These are phyloP conservation scores for Neotragus moschatus DNA, from an alignment of 2,113 vertebrate species.

Conservation along the genomic window DNA sequence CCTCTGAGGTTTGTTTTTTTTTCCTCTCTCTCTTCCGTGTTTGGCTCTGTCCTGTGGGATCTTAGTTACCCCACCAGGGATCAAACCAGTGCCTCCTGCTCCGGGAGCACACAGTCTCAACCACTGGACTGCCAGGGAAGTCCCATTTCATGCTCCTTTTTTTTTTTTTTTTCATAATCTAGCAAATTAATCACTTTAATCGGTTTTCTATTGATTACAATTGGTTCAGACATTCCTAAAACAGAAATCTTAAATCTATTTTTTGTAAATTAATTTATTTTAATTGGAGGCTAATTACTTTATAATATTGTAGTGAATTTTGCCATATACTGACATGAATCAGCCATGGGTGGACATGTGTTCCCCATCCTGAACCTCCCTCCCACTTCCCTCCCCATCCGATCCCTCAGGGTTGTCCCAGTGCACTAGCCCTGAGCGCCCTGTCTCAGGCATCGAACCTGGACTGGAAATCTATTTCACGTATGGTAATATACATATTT, in stretches of 20 bases:
- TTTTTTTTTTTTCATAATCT: background rate
- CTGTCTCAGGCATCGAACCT: background rate
- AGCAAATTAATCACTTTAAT: background rate
- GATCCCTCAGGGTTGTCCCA: background rate
- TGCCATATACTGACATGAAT: background rate
- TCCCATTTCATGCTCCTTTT: background rate
- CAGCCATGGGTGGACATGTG: background rate
- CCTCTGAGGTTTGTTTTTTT: background rate
- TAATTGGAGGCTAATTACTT: background rate
- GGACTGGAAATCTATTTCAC: background rate
- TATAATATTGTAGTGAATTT: background rate
- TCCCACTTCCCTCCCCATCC: background rate
- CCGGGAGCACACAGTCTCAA: background rate
- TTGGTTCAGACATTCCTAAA: background rate
- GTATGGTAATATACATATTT: background rate
- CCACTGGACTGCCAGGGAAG: background rate
- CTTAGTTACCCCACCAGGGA: background rate
- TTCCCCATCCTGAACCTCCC: background rate
- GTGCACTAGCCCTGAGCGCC: fast-evolving
- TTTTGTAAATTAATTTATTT: background rate
- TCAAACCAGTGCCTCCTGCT: background rate
- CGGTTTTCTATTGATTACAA: background rate
- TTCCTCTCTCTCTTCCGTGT: background rate
- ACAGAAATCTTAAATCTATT: background rate
- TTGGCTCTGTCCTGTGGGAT: background rate